These are phyloP conservation scores for Crotophaga sulcirostris DNA, from an alignment of 2,113 vertebrate genomes.

Conservation along the genomic window DNA sequence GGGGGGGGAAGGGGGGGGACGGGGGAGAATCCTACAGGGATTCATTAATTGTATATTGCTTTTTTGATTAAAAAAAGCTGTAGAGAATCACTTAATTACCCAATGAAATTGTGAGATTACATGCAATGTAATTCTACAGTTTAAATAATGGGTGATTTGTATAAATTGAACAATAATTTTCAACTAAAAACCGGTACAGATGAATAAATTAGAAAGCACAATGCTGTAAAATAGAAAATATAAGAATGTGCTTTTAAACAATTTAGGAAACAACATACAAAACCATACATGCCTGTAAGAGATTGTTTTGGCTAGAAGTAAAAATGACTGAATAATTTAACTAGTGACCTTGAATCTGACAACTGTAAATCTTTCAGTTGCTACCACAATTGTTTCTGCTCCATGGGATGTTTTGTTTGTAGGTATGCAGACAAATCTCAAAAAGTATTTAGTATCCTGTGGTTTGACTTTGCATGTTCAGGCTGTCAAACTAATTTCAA, in stretches of 20 bases:
- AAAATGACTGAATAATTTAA: constrained; percentile 48
- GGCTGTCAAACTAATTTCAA: constrained; percentile 66
- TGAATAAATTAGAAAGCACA: constrained; percentile 74
- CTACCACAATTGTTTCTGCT: constrained; percentile 58
- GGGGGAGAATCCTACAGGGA: not conserved
- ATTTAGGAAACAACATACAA: constrained; percentile 24
- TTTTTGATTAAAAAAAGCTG: constrained; percentile 55
- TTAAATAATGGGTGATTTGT: constrained; percentile 63
- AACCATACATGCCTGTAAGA: constrained; percentile 52
- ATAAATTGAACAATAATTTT: constrained; percentile 60
- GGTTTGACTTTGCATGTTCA: constrained; percentile 47
- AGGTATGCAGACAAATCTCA: constrained; percentile 34
- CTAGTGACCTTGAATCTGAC: constrained; percentile 63
- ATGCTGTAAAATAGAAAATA: constrained; percentile 47
- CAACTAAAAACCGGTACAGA: constrained; percentile 54
- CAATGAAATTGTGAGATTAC: constrained; percentile 59
- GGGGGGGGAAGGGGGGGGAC: not conserved
- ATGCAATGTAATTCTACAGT: constrained; percentile 64
- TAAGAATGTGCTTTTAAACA: constrained; percentile 55
- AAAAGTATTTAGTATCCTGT: constrained; percentile 36
- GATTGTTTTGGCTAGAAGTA: constrained; percentile 40
- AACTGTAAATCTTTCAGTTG: constrained; percentile 48
- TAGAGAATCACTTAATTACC: constrained; percentile 62
- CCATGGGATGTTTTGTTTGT: constrained; percentile 54
- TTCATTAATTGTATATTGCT: constrained; percentile 66